Base-by-base conservation (phyloP, 2,113 vertebrate species). In the Rana temporaria region DNA sequence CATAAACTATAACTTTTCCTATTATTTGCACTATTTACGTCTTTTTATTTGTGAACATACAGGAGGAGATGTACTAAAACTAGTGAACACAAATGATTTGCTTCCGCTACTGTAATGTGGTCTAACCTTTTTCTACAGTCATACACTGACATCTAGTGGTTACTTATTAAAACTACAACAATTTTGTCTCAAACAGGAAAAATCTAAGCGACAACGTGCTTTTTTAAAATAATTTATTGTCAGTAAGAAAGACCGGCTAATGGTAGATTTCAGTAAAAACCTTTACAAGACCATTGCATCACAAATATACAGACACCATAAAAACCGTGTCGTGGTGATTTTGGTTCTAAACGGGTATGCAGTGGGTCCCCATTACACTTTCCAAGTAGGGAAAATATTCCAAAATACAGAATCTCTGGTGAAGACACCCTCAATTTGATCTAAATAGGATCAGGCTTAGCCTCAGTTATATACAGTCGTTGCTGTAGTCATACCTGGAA, bases 191-290 rank as follows among this genome's bases (percentile, higher is more conserved):
- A 6, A 32, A 65, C 14, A 32, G 4, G 18, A 26, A 8, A 6
- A 42, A 65, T 14, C 5, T 34, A 55, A n/a, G 20, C 19, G 22
- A 78, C 52, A 18, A 52, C 62, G 9, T 66, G 4, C 15, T 89
- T 90, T 98, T 97, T 97, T 96, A 96, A 96, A 99, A 99, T 99
- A 99, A 99, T 99, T 99, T 99, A 99, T 99, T 99, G 96, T 97
- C 98, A 96, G 95, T 99, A 98, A 96, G 97, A 98, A 98, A 99
- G 96, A 95, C 92, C 94, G 95, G 95, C 96, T 97, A 95, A 96
- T 96, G 97, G 94, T 95, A 98, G 94, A 96, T 97, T 95, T 97
- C 93, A 96, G 96, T 97, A 98, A 98, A 98, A 98, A 97, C 94
- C 95, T 96, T 96, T 96, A 98, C 95, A 96, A 97, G 96, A 97